Evolutionary conservation across 2,888 invertebrate genomes (phyloP).

Genomic region (Ennomos fuscantarius): DNA sequence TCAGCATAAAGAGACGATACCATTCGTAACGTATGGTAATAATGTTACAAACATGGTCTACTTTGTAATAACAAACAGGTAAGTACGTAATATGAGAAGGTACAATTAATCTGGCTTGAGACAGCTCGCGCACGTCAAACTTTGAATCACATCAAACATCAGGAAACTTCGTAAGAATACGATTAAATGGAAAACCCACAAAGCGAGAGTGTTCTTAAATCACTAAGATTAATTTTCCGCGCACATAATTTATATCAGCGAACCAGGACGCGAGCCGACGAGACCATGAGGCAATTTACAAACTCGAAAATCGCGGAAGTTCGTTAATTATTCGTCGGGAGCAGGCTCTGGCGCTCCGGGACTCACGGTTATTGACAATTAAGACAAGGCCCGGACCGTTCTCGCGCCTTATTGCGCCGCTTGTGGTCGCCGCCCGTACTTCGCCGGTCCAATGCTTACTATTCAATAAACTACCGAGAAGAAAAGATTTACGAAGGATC

Average conservation of each 20-base stretch:
- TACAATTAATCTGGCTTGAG: slow-evolving; percentile 16
- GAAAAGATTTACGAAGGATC: slow-evolving; percentile 52
- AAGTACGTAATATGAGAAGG: slow-evolving; percentile 11
- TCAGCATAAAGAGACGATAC: slow-evolving; percentile 6
- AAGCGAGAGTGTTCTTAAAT: slow-evolving; percentile 74
- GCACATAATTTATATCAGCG: slow-evolving; percentile 81
- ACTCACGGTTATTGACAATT: slow-evolving; percentile 83
- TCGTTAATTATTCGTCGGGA: slow-evolving; percentile 83
- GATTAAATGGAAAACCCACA: slow-evolving; percentile 46
- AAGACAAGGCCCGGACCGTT: slow-evolving; percentile 74
- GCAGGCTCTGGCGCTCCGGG: slow-evolving; percentile 67
- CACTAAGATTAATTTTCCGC: slow-evolving; percentile 80
- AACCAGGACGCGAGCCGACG: slow-evolving; percentile 79
- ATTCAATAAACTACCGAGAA: slow-evolving; percentile 63
- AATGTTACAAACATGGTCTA: slow-evolving; percentile 12
- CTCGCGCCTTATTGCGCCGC: slow-evolving; percentile 70
- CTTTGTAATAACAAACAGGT: slow-evolving; percentile 23
- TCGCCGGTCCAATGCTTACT: slow-evolving; percentile 55
- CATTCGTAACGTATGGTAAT: slow-evolving; percentile 13
- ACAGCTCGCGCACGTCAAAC: slow-evolving; percentile 16
- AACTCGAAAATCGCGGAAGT: slow-evolving; percentile 85
- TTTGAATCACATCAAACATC: slow-evolving; percentile 28
- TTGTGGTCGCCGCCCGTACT: slow-evolving; percentile 53
- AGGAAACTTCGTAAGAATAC: slow-evolving; percentile 30
- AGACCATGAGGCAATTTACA: slow-evolving; percentile 84